Conservation (phyloP, 2,888 invertebrate genomes). For the Drepanosiphum platanoidis region DNA sequence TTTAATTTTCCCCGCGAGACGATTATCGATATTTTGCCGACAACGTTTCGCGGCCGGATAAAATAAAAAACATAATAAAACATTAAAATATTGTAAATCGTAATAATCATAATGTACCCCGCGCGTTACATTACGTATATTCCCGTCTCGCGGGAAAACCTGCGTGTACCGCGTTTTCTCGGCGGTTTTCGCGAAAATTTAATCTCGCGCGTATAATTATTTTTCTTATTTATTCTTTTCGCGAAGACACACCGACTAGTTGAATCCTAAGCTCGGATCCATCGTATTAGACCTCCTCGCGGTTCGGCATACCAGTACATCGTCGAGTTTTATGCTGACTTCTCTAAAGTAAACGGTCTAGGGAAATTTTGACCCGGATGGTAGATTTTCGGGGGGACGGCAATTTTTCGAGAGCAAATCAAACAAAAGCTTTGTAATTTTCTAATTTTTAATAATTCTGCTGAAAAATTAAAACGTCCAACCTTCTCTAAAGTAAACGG, state of each 20-base stretch:
- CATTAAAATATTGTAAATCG: neutral
- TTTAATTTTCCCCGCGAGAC: neutral
- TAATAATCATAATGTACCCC: neutral
- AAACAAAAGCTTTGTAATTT: too few relatives aligned
- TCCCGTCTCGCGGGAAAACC: neutral
- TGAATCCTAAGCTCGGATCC: slow-evolving; percentile 6
- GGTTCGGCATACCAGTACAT: neutral
- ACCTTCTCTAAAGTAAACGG: too few relatives aligned
- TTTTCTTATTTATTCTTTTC: slow-evolving; percentile 10
- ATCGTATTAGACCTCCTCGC: neutral
- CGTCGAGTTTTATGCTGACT: neutral
- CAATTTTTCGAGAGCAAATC: too few relatives aligned
- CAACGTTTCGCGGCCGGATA: too few relatives aligned
- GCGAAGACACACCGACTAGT: neutral
- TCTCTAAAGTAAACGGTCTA: too few relatives aligned
- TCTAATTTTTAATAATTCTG: too few relatives aligned
- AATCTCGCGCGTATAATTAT: slow-evolving; percentile 8
- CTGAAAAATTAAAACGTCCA: too few relatives aligned
- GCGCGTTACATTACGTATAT: neutral
- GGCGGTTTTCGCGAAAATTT: slow-evolving; percentile 5
- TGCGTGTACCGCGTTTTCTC: slow-evolving; percentile 1
- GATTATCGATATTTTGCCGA: too few relatives aligned
- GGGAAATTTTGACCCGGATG: too few relatives aligned
- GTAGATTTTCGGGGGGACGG: too few relatives aligned
- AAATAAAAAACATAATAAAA: too few relatives aligned